A percentile compares a stretch with the other conserved stretches of the same genome.
Conservation (phyloP, 2,888 invertebrate genomes). For the Limenitis camilla region DNA sequence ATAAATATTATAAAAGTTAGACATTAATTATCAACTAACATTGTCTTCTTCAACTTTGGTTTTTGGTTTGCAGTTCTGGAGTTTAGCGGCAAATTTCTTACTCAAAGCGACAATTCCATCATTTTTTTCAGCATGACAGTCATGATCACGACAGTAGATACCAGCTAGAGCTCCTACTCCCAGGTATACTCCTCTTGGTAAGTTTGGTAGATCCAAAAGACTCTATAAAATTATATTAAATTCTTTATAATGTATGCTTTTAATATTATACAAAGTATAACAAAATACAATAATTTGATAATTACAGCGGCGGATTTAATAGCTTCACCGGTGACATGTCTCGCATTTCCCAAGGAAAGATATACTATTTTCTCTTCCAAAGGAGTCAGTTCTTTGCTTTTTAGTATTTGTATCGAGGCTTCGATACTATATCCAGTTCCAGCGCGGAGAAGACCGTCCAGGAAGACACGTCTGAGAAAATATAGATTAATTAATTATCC, state of each 20-base stretch:
- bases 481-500: not conserved
- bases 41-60: constrained; percentile 79
- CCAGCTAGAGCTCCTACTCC: constrained; percentile 83
- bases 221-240: constrained; percentile 16
- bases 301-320: constrained; percentile 76
- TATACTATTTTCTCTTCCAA: constrained; percentile 78
- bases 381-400: constrained; percentile 73
- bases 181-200: constrained; percentile 81
- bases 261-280: too few relatives aligned
- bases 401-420: constrained; percentile 78
- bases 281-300: too few relatives aligned
- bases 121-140: constrained; percentile 64
- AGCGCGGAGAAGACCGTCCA: constrained; percentile 87
- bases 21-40: constrained; percentile 37
- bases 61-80: constrained; percentile 79
- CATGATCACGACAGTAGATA: constrained; percentile 79
- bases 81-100: constrained; percentile 77
- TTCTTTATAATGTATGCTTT: not conserved
- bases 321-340: constrained; percentile 79
- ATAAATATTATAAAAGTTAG: not conserved
- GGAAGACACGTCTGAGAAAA: constrained; percentile 77
- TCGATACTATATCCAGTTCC: constrained; percentile 86
- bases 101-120: constrained; percentile 77
- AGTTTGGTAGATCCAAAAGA: constrained; percentile 74
- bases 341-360: constrained; percentile 79